Conservation (phyloP, 2,113 vertebrate species). For the Natator depressus region DNA sequence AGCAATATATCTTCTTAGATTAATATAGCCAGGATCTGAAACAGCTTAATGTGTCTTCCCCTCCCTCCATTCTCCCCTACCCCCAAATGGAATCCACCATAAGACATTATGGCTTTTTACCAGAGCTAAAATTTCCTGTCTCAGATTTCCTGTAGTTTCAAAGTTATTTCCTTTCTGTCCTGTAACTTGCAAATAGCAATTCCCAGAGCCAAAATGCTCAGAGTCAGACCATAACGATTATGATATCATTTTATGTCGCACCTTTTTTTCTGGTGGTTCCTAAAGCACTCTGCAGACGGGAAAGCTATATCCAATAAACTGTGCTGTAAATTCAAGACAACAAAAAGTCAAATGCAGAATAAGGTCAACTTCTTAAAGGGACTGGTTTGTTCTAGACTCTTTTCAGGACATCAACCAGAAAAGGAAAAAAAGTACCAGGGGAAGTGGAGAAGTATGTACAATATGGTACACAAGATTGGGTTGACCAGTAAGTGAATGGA, state of each 20-base stretch:
- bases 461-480: neutral
- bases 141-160: slow-evolving; percentile 66
- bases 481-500: neutral
- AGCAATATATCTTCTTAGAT: slow-evolving; percentile 74
- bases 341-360: neutral
- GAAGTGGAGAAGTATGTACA: neutral
- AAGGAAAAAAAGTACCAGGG: too few relatives aligned
- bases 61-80: neutral
- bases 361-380: neutral
- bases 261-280: slow-evolving; percentile 2
- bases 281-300: neutral
- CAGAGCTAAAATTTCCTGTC: slow-evolving; percentile 68
- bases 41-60: slow-evolving; percentile 55
- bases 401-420: neutral
- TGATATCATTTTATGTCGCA: neutral
- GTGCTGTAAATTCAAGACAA: neutral
- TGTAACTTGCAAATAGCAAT: slow-evolving; percentile 66
- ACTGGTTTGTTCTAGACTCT: neutral
- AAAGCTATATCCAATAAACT: neutral
- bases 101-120: slow-evolving; percentile 58
- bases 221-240: neutral
- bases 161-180: slow-evolving; percentile 63
- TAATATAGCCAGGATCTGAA: slow-evolving; percentile 63
- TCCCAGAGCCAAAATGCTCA: slow-evolving; percentile 45
- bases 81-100: slow-evolving; percentile 49